Evolutionary conservation across 2,113 vertebrate species (phyloP).

Genomic region (Elachura formosa): DNA sequence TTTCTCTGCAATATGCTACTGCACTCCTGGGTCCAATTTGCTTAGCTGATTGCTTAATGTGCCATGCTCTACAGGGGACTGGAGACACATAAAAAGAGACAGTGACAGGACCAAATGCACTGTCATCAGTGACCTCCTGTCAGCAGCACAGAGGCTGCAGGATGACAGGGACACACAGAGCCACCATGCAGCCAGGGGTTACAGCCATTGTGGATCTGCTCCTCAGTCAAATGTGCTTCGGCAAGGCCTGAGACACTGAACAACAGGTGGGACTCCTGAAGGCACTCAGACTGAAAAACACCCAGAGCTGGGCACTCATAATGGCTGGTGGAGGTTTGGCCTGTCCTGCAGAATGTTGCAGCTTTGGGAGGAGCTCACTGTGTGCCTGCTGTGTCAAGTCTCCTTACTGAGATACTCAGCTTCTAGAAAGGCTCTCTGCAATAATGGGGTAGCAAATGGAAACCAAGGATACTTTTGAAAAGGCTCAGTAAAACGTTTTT

Average conservation of each 20-base stretch:
- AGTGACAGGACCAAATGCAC: not conserved
- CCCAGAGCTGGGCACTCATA: fast-evolving
- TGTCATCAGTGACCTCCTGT: not conserved
- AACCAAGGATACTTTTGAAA: not conserved
- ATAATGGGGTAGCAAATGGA: not conserved
- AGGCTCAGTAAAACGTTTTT: not conserved
- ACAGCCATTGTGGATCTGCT: not conserved
- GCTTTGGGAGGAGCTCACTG: not conserved
- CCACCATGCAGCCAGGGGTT: not conserved
- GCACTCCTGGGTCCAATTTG: not conserved
- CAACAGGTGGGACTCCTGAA: not conserved
- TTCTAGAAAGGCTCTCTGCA: not conserved
- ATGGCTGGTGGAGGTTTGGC: not conserved
- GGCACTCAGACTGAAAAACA: not conserved
- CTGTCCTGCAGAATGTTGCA: fast-evolving
- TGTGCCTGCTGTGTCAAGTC: not conserved
- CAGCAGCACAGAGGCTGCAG: not conserved
- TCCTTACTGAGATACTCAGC: not conserved
- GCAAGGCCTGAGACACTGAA: not conserved
- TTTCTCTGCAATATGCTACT: not conserved
- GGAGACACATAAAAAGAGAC: not conserved
- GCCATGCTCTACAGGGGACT: not conserved
- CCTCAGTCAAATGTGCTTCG: not conserved
- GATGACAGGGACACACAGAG: not conserved
- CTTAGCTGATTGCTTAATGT: not conserved